Evolutionary conservation across 2,888 invertebrate genomes (phyloP).

Genomic region (Lamellibrachia columna): DNA sequence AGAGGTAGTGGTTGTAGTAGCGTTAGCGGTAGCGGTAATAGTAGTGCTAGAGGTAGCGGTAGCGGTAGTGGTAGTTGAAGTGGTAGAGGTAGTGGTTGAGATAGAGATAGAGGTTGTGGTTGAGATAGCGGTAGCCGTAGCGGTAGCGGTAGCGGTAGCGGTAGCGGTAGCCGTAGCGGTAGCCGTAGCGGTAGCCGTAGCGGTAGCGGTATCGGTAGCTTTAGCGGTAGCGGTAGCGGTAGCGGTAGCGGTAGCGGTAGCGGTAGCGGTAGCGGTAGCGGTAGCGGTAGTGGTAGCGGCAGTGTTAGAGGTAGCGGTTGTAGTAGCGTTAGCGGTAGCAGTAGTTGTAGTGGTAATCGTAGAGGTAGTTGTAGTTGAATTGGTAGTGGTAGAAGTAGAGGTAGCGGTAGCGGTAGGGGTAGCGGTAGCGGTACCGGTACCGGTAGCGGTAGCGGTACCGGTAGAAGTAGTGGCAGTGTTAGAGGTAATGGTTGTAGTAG

Average conservation of each 20-base stretch:
- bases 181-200: slow-evolving; percentile 18
- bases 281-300: slow-evolving; percentile 24
- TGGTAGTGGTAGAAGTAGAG: too few species aligned
- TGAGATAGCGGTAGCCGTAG: neutral
- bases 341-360: too few species aligned
- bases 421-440: slow-evolving; percentile 18
- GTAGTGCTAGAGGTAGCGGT: slow-evolving; percentile 17
- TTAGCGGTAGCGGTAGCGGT: too few species aligned
- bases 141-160: neutral
- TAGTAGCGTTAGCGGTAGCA: slow-evolving; percentile 21
- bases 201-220: slow-evolving; percentile 18
- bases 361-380: too few species aligned
- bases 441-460: neutral
- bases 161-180: slow-evolving; percentile 13
- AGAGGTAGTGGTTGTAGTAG: too few species aligned
- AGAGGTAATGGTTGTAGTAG: too few species aligned
- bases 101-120: neutral
- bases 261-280: slow-evolving; percentile 22
- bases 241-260: slow-evolving; percentile 23
- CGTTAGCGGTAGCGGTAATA: slow-evolving; percentile 18
- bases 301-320: too few species aligned
- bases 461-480: neutral
- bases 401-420: slow-evolving; percentile 21
- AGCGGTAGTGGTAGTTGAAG: too few species aligned
- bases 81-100: too few species aligned